Evolutionary conservation across 2,888 invertebrate species (phyloP), one percentile per base, ranked within the genome.

Genomic region (Anoplius nigerrimus): DNA sequence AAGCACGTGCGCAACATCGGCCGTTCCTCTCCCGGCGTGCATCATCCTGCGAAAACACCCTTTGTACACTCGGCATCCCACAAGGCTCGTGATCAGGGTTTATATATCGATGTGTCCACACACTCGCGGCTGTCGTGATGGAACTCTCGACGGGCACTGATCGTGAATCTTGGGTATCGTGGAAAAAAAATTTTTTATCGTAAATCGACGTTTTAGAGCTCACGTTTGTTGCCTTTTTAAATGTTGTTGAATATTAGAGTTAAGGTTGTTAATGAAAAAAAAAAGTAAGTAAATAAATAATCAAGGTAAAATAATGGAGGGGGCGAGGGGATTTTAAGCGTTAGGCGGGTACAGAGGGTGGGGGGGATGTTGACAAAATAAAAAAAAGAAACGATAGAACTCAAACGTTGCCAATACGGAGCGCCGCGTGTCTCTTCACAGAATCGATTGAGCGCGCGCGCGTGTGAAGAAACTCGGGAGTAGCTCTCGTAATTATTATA

Each of bases 211-310:
- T 74, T 76, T 74, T 34, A 3, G 34, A 58, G 78, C 79, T 79
- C 77, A 79, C 74, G 72, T 75, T 77, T 60, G 79, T 79, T 79
- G 79, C 79, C 79, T 79, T 79, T 34, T 76, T 74, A 63, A n/a
- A 76, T 64, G 71, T 79, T 79, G 79, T 79, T 79, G 62, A 79
- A 75, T 60, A 73, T 75, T 79, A 79, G 81, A 68, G 57, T 74
- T 79, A 82, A 82, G 75, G 67, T 78, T 75, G 75, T 79, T 58
- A 65, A 69, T 2, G 74, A 72, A 73, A 68, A 66, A 46, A 66
- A 69, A 67, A 64, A 34, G 34, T 34, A 34, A 3, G 34, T 34
- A 34, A 34, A 34, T 34, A 34, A 34, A 34, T 34, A 34, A 34
- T 34, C 34, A 34, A 34, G 34, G 34, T 34, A 34, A 34, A 34